These are phyloP conservation scores for Halcyon smyrnensis DNA, from an alignment of 2,797 vertebrate species.

Conservation along the genomic window DNA sequence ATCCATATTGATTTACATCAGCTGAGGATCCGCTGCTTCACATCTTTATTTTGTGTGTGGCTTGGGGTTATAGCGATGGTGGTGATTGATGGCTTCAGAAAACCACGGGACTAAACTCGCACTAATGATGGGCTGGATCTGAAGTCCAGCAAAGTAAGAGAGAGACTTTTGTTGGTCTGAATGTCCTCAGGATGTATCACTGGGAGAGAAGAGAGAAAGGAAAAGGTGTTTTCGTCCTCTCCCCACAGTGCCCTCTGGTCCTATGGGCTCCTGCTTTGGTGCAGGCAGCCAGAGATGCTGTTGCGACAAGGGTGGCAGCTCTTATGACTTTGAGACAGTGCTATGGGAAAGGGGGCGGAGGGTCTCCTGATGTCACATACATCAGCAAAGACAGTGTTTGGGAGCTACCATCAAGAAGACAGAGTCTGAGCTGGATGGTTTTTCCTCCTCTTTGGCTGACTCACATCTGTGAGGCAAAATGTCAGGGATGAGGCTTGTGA, in stretches of 20 bases:
- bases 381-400: fast-evolving
- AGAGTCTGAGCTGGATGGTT: not conserved
- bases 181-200: fast-evolving
- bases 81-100: not conserved
- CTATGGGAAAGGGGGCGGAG: fast-evolving
- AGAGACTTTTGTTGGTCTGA: not conserved
- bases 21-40: not conserved
- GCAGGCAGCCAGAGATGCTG: fast-evolving
- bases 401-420: not conserved
- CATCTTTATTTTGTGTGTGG: not conserved
- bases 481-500: not conserved
- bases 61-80: not conserved
- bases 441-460: not conserved
- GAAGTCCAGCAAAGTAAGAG: not conserved
- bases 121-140: not conserved
- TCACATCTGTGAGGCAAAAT: not conserved
- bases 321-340: fast-evolving
- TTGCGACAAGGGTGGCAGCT: not conserved
- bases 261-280: fast-evolving
- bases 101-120: fast-evolving
- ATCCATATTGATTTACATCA: not conserved
- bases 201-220: not conserved
- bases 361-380: not conserved
- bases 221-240: not conserved
- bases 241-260: not conserved